Evolutionary conservation across 2,113 vertebrate genomes (phyloP).

Genomic region (Caranx ignobilis): DNA sequence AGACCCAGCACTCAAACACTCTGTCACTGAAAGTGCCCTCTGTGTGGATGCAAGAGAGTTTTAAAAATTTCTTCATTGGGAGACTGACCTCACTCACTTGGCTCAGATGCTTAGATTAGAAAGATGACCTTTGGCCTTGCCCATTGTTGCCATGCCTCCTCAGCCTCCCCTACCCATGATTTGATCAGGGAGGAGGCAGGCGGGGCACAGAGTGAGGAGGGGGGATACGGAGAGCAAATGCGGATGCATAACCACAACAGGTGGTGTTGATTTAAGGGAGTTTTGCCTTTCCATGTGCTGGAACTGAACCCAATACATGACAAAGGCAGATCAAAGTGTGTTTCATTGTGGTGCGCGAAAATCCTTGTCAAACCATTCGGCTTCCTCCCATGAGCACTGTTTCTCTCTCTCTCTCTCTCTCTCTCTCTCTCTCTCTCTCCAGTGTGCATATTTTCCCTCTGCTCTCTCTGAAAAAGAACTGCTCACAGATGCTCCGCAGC

Average conservation of each 20-base stretch:
- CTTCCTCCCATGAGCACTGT: slow-evolving; percentile 69
- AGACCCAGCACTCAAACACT: neutral
- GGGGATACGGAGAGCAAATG: slow-evolving; percentile 29
- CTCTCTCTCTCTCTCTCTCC: slow-evolving; percentile 36
- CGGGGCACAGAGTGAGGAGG: slow-evolving; percentile 12
- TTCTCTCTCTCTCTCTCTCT: slow-evolving; percentile 32
- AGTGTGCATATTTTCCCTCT: slow-evolving; percentile 39
- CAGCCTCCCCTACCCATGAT: slow-evolving; percentile 63
- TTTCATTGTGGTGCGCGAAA: slow-evolving; percentile 71
- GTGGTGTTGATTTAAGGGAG: slow-evolving; percentile 83
- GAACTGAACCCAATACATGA: slow-evolving; percentile 76
- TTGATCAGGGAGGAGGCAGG: slow-evolving; percentile 47
- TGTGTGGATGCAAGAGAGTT: slow-evolving; percentile 28
- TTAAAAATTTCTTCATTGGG: slow-evolving; percentile 62
- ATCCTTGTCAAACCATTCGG: slow-evolving; percentile 75
- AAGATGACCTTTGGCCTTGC: slow-evolving; percentile 73
- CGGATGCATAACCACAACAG: slow-evolving; percentile 81
- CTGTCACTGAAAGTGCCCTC: neutral
- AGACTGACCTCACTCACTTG: slow-evolving; percentile 73
- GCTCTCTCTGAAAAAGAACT: slow-evolving; percentile 58
- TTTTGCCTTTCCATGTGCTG: slow-evolving; percentile 72
- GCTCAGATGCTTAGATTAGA: slow-evolving; percentile 70
- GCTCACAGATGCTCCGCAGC: slow-evolving; percentile 72
- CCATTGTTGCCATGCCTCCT: slow-evolving; percentile 81
- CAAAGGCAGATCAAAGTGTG: slow-evolving; percentile 80